Evolutionary conservation across 2,113 vertebrate species (phyloP).

Genomic region (Tupaia chinensis): DNA sequence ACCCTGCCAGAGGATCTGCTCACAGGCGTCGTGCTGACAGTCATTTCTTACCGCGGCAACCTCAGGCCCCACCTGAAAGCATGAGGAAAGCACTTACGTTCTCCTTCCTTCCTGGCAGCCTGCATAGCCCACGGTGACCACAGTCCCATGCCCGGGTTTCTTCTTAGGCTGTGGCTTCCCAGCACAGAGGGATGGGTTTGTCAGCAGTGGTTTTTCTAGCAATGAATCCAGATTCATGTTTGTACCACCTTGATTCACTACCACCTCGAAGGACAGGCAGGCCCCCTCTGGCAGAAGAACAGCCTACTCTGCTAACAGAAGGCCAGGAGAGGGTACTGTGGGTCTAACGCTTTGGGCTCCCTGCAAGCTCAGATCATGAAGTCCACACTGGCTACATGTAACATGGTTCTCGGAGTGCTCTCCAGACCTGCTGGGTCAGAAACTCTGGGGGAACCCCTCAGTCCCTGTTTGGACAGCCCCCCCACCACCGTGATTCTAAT

Average conservation of each 20-base stretch:
- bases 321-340: background rate
- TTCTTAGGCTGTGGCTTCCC: background rate
- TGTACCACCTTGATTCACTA: background rate
- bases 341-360: background rate
- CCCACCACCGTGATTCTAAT: background rate
- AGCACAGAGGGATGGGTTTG: background rate
- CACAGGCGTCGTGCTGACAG: fast-evolving
- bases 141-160: background rate
- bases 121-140: background rate
- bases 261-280: background rate
- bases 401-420: background rate
- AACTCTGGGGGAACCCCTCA: background rate
- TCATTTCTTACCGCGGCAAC: too few relatives aligned
- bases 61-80: background rate
- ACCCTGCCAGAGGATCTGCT: fast-evolving
- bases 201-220: background rate
- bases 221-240: background rate
- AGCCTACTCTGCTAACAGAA: background rate
- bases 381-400: background rate
- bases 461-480: background rate
- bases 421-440: background rate
- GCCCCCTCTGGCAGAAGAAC: background rate
- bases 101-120: background rate
- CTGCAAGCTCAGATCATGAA: background rate
- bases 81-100: fast-evolving